These are phyloP conservation scores for Accipiter virgatus DNA, from an alignment of 2,113 vertebrate genomes.

Conservation along the genomic window DNA sequence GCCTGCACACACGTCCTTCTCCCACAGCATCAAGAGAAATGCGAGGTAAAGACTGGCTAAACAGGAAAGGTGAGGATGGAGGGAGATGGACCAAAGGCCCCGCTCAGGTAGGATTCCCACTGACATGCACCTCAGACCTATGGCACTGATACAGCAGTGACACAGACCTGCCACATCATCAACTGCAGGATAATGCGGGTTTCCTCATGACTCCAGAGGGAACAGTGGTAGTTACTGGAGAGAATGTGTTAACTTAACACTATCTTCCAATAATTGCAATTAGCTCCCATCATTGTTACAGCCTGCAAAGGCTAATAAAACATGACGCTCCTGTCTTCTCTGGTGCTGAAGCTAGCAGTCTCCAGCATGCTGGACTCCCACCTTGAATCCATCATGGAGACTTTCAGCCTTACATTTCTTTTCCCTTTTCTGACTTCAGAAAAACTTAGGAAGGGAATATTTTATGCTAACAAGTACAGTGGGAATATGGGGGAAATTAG, in stretches of 20 bases:
- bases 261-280: background rate
- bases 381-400: background rate
- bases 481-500: background rate
- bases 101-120: background rate
- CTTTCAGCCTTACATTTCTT: background rate
- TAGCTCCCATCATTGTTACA: background rate
- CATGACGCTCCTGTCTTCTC: background rate
- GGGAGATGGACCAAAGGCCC: rapidly evolving
- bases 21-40: background rate
- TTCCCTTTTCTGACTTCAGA: background rate
- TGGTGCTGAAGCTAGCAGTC: background rate
- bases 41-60: background rate
- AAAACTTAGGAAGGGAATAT: background rate
- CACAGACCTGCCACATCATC: background rate
- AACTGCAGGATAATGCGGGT: background rate
- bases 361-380: background rate
- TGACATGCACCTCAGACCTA: background rate
- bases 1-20: background rate
- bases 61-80: background rate
- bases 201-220: background rate
- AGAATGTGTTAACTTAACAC: background rate
- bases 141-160: background rate
- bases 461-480: constrained; percentile 19
- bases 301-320: constrained; percentile 9
- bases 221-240: background rate